Conservation (phyloP, 64 coral and sea anemone genomes). For the Montipora foliosa region DNA sequence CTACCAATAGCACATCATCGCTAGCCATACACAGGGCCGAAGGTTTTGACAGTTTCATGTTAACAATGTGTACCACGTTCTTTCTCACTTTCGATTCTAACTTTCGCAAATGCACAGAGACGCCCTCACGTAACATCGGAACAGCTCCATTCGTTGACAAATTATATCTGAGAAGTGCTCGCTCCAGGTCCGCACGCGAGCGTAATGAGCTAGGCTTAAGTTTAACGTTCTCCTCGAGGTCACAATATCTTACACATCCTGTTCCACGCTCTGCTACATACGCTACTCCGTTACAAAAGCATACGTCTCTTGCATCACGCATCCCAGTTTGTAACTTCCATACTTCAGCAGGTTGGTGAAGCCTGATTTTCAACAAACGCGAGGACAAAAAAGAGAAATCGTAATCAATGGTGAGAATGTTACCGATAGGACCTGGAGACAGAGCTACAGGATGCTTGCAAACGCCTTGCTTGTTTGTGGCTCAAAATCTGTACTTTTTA, state of each 20-base stretch:
- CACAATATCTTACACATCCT: conserved; percentile 49
- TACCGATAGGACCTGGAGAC: conserved; percentile 9
- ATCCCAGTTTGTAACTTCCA: not conserved
- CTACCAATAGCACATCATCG: too few relatives aligned
- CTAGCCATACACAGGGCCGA: too few relatives aligned
- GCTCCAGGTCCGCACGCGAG: conserved; percentile 15
- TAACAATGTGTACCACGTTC: too few relatives aligned
- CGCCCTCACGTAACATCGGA: too few relatives aligned
- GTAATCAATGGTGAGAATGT: conserved; percentile 34
- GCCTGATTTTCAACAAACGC: not conserved
- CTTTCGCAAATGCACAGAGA: too few relatives aligned
- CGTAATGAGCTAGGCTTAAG: conserved; percentile 62
- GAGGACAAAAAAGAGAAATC: not conserved
- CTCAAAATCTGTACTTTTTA: conserved; percentile 36
- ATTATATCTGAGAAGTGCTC: too few relatives aligned
- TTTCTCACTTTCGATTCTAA: too few relatives aligned
- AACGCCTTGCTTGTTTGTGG: not conserved
- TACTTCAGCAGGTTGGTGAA: conserved; percentile 39
- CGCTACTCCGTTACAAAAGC: conserved; percentile 58
- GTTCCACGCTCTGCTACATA: conserved; percentile 70
- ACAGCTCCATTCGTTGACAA: too few relatives aligned
- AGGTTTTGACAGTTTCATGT: too few relatives aligned
- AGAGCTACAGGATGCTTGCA: conserved; percentile 31
- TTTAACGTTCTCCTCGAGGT: conserved; percentile 51
- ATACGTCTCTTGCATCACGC: conserved; percentile 62